A percentile compares a stretch with the other conserved stretches of the same genome.
Conservation (phyloP, 2,888 invertebrate genomes). For the Drosophila gaucha region DNA sequence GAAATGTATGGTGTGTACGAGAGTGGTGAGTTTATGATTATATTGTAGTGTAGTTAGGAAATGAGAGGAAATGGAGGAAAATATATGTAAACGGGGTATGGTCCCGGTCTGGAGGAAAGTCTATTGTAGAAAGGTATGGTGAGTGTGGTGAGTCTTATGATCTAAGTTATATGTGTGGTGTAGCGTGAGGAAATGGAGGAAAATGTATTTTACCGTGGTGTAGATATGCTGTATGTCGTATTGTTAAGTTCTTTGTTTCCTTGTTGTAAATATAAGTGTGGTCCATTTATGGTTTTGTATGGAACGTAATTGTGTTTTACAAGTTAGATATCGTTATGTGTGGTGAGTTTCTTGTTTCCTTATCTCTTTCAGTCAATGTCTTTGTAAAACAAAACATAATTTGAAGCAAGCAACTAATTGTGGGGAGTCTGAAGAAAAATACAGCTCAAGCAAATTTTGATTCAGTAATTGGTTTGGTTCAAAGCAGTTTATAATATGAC, state of each 20-base stretch:
- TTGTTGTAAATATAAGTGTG: not conserved
- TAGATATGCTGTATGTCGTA: not conserved
- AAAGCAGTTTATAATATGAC: not conserved
- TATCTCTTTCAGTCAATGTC: not conserved
- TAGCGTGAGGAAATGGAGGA: not conserved
- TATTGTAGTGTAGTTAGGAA: no score
- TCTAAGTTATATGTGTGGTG: no score
- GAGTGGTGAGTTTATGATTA: no score
- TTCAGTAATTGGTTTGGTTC: not conserved
- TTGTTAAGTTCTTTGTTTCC: not conserved
- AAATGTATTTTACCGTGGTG: not conserved
- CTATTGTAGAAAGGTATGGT: no score
- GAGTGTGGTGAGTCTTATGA: no score
- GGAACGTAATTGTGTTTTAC: not conserved
- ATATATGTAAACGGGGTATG: no score
- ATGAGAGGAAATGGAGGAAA: no score
- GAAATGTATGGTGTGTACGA: no score
- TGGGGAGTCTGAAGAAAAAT: conserved; percentile 17
- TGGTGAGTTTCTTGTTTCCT: conserved; percentile 1
- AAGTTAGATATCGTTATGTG: not conserved
- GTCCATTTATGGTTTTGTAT: no score
- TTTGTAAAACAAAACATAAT: conserved; percentile 2
- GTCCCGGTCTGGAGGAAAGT: no score
- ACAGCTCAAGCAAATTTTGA: conserved; percentile 23
- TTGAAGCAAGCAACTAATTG: conserved; percentile 35